These are phyloP conservation scores for Alviniconcha strummeri DNA, from an alignment of 2,888 invertebrate species.

Conservation along the genomic window DNA sequence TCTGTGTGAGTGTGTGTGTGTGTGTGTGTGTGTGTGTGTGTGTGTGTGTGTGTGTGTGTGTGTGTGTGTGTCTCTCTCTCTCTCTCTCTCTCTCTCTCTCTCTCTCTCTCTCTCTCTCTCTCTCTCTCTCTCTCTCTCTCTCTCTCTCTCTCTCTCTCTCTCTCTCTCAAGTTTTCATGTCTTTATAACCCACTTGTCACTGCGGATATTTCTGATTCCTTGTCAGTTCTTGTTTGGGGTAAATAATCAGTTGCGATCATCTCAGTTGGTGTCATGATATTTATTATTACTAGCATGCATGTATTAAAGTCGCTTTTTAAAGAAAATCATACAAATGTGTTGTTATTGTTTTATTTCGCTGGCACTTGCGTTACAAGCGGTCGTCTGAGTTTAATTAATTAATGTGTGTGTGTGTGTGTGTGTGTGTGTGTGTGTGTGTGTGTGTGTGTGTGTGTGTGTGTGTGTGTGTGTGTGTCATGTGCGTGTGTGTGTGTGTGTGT, in stretches of 20 bases:
- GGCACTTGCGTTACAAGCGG: background rate
- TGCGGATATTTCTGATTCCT: no score
- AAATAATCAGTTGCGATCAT: no score
- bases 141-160: no score
- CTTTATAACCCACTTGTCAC: no score
- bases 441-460: background rate
- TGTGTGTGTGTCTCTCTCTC: background rate
- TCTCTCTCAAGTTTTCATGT: no score
- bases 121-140: no score
- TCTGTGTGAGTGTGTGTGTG: background rate
- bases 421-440: background rate
- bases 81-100: no score
- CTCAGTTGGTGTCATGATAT: no score
- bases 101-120: no score
- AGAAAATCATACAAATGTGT: background rate
- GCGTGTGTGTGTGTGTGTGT: constrained; percentile 11
- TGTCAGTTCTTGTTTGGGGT: no score
- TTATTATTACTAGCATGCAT: no score
- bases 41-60: background rate
- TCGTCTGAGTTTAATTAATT: background rate
- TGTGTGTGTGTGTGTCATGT: background rate
- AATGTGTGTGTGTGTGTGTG: constrained; percentile 2
- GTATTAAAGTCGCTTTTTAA: no score
- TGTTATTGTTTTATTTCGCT: background rate
- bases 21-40: constrained; percentile 8